A percentile compares a stretch with the other conserved stretches of the same genome.
Evolutionary conservation across 2,888 invertebrate species (phyloP).

Genomic region (Melinaea menophilus): DNA sequence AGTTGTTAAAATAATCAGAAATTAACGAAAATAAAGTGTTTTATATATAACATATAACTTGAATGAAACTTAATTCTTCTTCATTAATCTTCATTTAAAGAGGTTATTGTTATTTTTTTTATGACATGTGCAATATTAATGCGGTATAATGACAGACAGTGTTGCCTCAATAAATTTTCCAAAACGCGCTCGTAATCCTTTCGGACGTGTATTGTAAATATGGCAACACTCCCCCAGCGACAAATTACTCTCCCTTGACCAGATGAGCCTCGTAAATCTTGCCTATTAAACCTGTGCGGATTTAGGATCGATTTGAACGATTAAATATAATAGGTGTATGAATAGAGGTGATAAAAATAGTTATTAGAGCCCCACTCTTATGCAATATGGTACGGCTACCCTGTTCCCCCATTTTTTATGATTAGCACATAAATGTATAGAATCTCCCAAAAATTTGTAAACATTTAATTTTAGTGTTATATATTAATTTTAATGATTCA

Average conservation of each 20-base stretch:
- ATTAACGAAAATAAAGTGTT: too few relatives aligned
- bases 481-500: constrained; percentile 5
- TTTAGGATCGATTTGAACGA: constrained; percentile 29
- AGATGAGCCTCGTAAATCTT: constrained; percentile 69
- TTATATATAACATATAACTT: too few relatives aligned
- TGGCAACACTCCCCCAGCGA: constrained; percentile 42
- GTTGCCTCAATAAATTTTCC: constrained; percentile 14
- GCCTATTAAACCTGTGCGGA: constrained; percentile 55
- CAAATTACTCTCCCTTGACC: constrained; percentile 64
- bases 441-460: not conserved
- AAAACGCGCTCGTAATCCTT: constrained; percentile 22
- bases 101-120: too few relatives aligned
- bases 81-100: too few relatives aligned
- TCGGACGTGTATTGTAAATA: constrained; percentile 23
- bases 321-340: constrained; percentile 12
- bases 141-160: not conserved
- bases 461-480: not conserved
- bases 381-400: too few relatives aligned
- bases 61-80: too few relatives aligned
- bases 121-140: not conserved
- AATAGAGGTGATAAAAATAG: not conserved
- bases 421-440: not conserved
- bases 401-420: too few relatives aligned
- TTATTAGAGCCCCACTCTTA: too few relatives aligned
- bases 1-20: too few relatives aligned